These are phyloP conservation scores for Dromiciops gliroides DNA, from an alignment of 2,113 vertebrate species.

Conservation along the genomic window DNA sequence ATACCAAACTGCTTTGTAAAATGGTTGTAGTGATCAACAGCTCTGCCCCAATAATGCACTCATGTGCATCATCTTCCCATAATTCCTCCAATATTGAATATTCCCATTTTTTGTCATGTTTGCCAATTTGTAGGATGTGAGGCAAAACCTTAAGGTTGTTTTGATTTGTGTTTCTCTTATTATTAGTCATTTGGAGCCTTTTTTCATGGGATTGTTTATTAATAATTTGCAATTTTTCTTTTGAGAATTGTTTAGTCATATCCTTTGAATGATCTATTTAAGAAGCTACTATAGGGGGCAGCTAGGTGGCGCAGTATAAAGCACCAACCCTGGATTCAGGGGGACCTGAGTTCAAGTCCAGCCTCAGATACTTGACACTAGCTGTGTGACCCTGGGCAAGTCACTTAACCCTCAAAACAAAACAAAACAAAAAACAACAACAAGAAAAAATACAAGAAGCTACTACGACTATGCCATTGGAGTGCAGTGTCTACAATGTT, in stretches of 20 bases:
- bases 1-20: background rate
- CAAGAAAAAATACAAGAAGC: no score
- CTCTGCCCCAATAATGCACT: background rate
- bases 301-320: no score
- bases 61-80: background rate
- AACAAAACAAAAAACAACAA: no score
- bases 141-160: background rate
- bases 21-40: background rate
- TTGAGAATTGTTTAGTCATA: background rate
- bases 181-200: no score
- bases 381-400: no score
- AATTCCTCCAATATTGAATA: background rate
- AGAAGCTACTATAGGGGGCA: background rate
- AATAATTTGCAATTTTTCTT: background rate
- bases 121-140: background rate
- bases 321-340: no score
- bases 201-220: background rate
- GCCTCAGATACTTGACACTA: no score
- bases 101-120: background rate
- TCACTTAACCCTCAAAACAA: no score
- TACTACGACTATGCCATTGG: background rate
- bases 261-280: background rate
- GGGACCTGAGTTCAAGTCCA: no score
- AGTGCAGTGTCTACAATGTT: background rate
- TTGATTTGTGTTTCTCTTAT: background rate